Percentiles rank a stretch among this genome's conserved stretches.
Conservation (phyloP, 2,888 invertebrate species). For the Mimumesa dahlbomi region DNA sequence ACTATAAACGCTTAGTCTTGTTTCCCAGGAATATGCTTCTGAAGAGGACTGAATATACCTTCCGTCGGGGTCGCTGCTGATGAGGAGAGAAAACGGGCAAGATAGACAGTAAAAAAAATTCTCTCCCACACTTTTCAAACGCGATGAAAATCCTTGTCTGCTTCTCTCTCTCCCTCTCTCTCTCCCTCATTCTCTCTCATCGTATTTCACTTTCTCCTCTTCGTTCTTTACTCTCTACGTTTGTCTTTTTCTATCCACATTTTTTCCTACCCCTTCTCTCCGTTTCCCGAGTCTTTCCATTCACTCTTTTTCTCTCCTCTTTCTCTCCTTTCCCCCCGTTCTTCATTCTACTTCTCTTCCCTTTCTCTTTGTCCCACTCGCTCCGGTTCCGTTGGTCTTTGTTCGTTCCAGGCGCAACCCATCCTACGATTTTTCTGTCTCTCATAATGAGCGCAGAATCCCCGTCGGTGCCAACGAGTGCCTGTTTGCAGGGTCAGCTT, state of each 20-base stretch:
- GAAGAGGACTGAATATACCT: slow-evolving; percentile 50
- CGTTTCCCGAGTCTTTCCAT: neutral
- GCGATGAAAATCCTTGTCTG: slow-evolving; percentile 8
- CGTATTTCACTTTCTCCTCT: neutral
- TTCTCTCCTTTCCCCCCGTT: neutral
- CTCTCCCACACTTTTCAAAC: neutral
- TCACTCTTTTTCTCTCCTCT: slow-evolving; percentile 1
- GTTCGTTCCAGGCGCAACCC: slow-evolving; percentile 4
- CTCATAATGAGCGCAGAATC: slow-evolving; percentile 51
- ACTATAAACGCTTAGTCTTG: slow-evolving; percentile 74
- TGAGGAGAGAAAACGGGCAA: slow-evolving; percentile 27
- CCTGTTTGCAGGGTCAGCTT: slow-evolving; percentile 70
- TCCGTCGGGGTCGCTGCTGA: slow-evolving; percentile 28
- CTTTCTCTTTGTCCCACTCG: slow-evolving; percentile 2
- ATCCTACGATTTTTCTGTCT: slow-evolving; percentile 18
- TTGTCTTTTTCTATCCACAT: neutral
- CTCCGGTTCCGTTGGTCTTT: neutral
- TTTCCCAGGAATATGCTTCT: slow-evolving; percentile 58
- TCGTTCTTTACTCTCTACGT: slow-evolving; percentile 5
- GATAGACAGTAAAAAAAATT: slow-evolving; percentile 27
- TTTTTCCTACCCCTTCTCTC: slow-evolving; percentile 3
- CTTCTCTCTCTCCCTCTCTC: neutral
- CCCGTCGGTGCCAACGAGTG: slow-evolving; percentile 59
- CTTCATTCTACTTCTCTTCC: neutral
- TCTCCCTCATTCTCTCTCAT: slow-evolving; percentile 9